Evolutionary conservation across 2,113 vertebrate species (phyloP).

Genomic region (Halcyon senegalensis): DNA sequence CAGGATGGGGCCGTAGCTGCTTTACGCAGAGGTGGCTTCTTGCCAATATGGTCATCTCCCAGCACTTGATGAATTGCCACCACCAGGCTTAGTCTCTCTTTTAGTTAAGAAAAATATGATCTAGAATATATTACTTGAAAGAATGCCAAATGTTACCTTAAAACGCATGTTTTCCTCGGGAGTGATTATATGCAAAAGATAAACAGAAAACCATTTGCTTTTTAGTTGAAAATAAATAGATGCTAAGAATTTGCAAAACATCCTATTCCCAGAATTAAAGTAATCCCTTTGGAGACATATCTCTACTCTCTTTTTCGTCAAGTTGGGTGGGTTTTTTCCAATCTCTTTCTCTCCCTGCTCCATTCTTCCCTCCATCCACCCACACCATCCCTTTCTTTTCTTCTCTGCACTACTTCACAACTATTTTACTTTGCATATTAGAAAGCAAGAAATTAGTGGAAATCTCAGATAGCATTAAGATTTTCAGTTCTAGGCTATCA

Average conservation of each 20-base stretch:
- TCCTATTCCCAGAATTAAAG: slow-evolving; percentile 6
- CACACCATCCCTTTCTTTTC: slow-evolving; percentile 20
- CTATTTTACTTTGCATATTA: not conserved
- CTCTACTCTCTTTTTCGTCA: not conserved
- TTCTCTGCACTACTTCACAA: not conserved
- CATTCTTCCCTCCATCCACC: not conserved
- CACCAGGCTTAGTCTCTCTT: not conserved
- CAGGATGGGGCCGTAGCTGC: not conserved
- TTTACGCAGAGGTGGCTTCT: not conserved
- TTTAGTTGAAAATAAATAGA: slow-evolving; percentile 10
- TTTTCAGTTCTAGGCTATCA: not conserved
- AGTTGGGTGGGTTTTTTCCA: not conserved
- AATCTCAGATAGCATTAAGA: not conserved
- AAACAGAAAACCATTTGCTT: slow-evolving; percentile 29
- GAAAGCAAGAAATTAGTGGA: not conserved
- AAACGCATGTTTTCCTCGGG: not conserved
- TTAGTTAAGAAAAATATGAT: not conserved
- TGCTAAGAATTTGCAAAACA: slow-evolving; percentile 14
- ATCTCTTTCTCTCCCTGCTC: not conserved
- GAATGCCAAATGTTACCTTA: not conserved
- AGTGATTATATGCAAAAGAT: not conserved
- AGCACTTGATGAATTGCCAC: not conserved
- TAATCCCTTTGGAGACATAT: not conserved
- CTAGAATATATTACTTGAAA: not conserved
- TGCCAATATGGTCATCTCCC: not conserved